These are phyloP conservation scores for Watsonalla binaria DNA, from an alignment of 2,888 invertebrate species.

Conservation along the genomic window DNA sequence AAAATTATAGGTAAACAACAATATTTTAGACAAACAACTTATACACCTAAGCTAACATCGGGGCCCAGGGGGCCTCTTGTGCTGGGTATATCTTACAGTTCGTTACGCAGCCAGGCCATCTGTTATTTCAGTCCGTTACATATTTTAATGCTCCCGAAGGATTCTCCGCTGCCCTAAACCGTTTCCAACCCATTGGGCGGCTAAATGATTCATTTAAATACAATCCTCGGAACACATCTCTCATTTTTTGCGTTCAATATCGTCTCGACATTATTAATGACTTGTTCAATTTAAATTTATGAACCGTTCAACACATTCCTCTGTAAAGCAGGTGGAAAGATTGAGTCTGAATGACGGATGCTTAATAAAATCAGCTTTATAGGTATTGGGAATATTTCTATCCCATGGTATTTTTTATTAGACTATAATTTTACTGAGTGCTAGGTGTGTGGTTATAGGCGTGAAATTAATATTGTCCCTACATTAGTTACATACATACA, in stretches of 20 bases:
- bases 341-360: neutral
- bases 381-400: too few relatives aligned
- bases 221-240: conserved; percentile 45
- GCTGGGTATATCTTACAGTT: conserved; percentile 59
- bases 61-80: conserved; percentile 50
- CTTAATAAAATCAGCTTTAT: neutral
- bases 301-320: neutral
- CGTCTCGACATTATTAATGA: conserved; percentile 20
- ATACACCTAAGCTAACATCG: conserved; percentile 64
- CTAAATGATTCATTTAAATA: conserved; percentile 66
- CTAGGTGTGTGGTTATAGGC: too few relatives aligned
- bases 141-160: conserved; percentile 68
- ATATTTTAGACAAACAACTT: conserved; percentile 72
- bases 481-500: too few relatives aligned
- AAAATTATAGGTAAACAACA: conserved; percentile 74
- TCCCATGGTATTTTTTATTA: too few relatives aligned
- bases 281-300: conserved; percentile 17
- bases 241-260: conserved; percentile 23
- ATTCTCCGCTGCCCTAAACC: conserved; percentile 48
- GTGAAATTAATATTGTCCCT: too few relatives aligned
- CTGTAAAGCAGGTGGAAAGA: neutral
- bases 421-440: too few relatives aligned
- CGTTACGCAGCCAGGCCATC: conserved; percentile 64
- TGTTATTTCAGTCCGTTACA: conserved; percentile 74
- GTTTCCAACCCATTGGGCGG: conserved; percentile 63